Evolutionary conservation across 2,113 vertebrate species (phyloP), one percentile per base, ranked within the genome.

Genomic region (Pygoscelis antarcticus): DNA sequence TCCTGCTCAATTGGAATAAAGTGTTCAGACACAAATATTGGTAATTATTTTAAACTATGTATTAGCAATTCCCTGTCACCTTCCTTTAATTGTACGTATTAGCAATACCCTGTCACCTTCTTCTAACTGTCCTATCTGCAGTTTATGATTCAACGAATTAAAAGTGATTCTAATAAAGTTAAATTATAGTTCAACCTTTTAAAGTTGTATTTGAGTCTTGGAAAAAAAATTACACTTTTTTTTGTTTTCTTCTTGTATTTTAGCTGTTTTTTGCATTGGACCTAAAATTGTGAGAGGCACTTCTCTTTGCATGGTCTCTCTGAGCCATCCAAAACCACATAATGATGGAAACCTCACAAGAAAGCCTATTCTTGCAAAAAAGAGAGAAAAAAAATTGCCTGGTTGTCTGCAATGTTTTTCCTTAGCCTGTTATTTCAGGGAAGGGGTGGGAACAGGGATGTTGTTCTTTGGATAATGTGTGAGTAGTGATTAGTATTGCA

Each of bases 391-490:
- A 47, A 66, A 80, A 30, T 5, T 47, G 61, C 62, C 32, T 88
- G 21, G 19, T 96, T 95, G 96, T 93, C 91, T 97, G 74, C 62
- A 78, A 49, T 89, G 49, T 93, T 97, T 96, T 97, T 69, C 70
- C 87, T 88, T 55, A 94, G 81, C 84, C 80, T 97, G 83, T 97
- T 97, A 97, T 97, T 98, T 97, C 90, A 94, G 94, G 82, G 95
- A 95, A 96, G 64, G 95, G 80, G 89, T 96, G 93, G 95, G 92
- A 96, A 62, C 44, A 58, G 7, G 75, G 90, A 96, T 94, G 91
- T 96, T 95, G 77, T 89, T 97, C 60, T 97, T 90, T 91, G 91
- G 90, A 82, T 87, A 91, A 47, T 79, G 46, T 93, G 95, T 95
- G 93, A 94, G 87, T 83, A 94, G 93, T 72, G 77, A 90, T 92